A percentile compares a stretch with the other conserved stretches of the same genome.
Evolutionary conservation across 30 jellyfish, hydroid and myxozoan species (phyloP).

Genomic region (Aurelia aurita): DNA sequence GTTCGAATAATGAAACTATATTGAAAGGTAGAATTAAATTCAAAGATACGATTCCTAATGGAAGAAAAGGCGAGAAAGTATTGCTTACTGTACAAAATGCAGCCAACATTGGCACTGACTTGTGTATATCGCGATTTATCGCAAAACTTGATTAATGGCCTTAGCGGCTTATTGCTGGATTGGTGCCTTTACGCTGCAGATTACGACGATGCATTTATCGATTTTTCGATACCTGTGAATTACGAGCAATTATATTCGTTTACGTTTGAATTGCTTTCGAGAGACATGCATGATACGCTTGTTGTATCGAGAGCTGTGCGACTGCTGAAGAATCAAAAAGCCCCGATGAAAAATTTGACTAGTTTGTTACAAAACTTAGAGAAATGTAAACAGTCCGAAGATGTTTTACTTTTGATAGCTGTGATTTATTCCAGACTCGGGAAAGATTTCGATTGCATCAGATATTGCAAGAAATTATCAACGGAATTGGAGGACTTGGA

Average conservation of each 20-base stretch:
- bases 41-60: conserved; percentile 3
- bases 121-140: conserved; percentile 63
- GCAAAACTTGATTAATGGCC: conserved; percentile 36
- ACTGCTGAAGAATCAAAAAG: conserved; percentile 41
- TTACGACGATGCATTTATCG: conserved; percentile 51
- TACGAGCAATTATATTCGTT: conserved; percentile 52
- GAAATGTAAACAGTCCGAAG: conserved; percentile 30
- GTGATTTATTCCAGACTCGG: conserved; percentile 65
- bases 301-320: conserved; percentile 47
- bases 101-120: conserved; percentile 57
- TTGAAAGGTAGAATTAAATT: too few relatives aligned
- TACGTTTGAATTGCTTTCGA: conserved; percentile 56
- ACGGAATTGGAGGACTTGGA: neutral
- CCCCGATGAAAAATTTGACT: conserved; percentile 39
- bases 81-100: conserved; percentile 54
- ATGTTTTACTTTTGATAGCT: conserved; percentile 31
- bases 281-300: conserved; percentile 41
- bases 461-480: conserved; percentile 25
- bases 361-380: conserved; percentile 13
- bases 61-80: conserved; percentile 76
- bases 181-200: conserved; percentile 76
- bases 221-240: conserved; percentile 51
- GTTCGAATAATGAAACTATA: too few relatives aligned
- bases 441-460: conserved; percentile 42
- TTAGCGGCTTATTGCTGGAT: conserved; percentile 33